Conservation (phyloP, 2,113 vertebrate genomes). For the Nipponia nippon region DNA sequence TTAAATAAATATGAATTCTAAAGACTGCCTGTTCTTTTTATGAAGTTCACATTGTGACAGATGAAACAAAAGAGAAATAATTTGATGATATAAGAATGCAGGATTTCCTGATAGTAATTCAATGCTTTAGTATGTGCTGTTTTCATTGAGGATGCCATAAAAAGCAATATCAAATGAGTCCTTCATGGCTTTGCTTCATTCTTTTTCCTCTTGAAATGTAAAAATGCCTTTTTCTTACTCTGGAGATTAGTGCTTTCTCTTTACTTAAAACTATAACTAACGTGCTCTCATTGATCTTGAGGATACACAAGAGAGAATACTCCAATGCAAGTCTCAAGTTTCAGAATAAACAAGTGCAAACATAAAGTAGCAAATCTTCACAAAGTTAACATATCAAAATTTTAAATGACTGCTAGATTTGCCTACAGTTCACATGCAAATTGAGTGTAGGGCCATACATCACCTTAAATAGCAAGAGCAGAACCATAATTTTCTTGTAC, state of each 20-base stretch:
- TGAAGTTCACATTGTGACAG: not conserved
- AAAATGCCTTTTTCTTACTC: not conserved
- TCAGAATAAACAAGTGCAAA: not conserved
- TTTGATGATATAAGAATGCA: not conserved
- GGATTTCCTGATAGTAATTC: not conserved
- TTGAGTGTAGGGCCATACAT: not conserved
- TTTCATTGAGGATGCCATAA: not conserved
- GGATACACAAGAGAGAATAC: not conserved
- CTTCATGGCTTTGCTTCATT: not conserved
- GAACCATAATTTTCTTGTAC: not conserved
- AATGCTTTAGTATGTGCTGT: not conserved
- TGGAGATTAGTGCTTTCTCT: not conserved
- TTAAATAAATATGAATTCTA: not conserved
- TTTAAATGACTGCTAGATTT: not conserved
- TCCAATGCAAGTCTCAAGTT: not conserved
- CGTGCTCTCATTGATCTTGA: not conserved
- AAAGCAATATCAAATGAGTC: not conserved
- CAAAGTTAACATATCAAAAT: not conserved
- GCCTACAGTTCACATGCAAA: not conserved
- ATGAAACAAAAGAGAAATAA: not conserved
- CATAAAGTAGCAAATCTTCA: not conserved
- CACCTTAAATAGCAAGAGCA: not conserved
- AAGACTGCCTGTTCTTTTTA: not conserved
- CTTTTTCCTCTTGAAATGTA: not conserved
- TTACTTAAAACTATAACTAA: not conserved